These are phyloP conservation scores for Oreocharis arfaki DNA, from an alignment of 2,113 vertebrate genomes.

Conservation along the genomic window DNA sequence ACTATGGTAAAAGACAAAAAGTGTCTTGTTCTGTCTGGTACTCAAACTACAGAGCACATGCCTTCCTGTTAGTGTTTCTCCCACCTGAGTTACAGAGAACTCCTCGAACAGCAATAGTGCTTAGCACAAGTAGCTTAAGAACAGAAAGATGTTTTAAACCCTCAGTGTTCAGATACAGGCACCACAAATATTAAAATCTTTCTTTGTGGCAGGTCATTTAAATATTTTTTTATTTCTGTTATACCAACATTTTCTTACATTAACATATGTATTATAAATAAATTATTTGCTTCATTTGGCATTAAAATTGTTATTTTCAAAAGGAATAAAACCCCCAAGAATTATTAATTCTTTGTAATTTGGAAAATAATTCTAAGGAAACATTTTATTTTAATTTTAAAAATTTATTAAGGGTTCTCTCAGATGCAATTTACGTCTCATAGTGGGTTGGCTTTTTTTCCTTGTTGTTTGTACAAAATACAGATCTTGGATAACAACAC, in stretches of 20 bases:
- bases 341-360: not conserved
- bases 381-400: conserved; percentile 1
- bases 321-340: not conserved
- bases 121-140: not conserved
- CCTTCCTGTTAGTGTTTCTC: not conserved
- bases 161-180: not conserved
- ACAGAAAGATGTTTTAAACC: not conserved
- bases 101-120: fast-evolving
- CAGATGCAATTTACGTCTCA: not conserved
- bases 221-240: not conserved
- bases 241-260: not conserved
- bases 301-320: not conserved
- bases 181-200: not conserved
- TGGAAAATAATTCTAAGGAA: conserved; percentile 5
- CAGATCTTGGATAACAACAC: not conserved
- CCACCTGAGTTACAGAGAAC: not conserved
- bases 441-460: not conserved
- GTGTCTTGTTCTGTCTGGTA: not conserved
- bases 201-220: not conserved
- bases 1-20: not conserved
- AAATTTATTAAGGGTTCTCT: not conserved
- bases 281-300: not conserved
- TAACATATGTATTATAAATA: not conserved
- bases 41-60: not conserved
- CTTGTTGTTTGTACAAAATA: not conserved